phyloP scores from a whole-genome alignment of 2,113 vertebrate species.

The Limanda limanda region DNA sequence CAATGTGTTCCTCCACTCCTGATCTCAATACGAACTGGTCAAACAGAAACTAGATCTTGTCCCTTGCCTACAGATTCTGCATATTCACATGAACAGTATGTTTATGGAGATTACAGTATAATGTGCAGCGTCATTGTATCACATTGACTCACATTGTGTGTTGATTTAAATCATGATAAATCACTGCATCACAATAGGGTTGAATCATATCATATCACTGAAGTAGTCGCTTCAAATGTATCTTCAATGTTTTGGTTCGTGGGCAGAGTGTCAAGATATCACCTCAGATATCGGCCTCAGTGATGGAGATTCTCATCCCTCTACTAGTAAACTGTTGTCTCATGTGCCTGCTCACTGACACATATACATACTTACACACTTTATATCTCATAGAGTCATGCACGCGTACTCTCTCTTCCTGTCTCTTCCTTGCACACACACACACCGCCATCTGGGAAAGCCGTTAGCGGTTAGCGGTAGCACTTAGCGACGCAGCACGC shows the following conservation, averaged over 20 bases:
- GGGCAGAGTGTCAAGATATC: background rate
- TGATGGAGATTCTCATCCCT: background rate
- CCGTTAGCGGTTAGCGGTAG: slow-evolving; percentile 81
- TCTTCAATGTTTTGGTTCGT: background rate
- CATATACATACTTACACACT: slow-evolving; percentile 47
- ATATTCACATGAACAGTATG: too few species aligned
- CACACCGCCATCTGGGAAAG: slow-evolving; percentile 79
- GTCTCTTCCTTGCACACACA: slow-evolving; percentile 20
- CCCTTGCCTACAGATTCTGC: too few species aligned
- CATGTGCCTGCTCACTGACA: slow-evolving; percentile 66
- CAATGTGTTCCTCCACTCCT: too few species aligned
- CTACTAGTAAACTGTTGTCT: slow-evolving; percentile 79
- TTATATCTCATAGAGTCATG: slow-evolving; percentile 44
- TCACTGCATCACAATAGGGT: background rate
- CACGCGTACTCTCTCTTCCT: slow-evolving; percentile 55
- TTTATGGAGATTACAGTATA: too few species aligned
- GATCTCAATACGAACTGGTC: too few species aligned
- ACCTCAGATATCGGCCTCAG: slow-evolving; percentile 1
- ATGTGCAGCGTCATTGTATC: too few species aligned
- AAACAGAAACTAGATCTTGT: too few species aligned
- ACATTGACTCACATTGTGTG: slow-evolving; percentile 55
- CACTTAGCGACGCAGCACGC: slow-evolving; percentile 81
- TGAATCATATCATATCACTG: background rate
- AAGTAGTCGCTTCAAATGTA: background rate
- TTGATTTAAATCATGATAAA: background rate